These are phyloP conservation scores for Plebejus melissa DNA, from an alignment of 2,888 invertebrate species.

Conservation along the genomic window DNA sequence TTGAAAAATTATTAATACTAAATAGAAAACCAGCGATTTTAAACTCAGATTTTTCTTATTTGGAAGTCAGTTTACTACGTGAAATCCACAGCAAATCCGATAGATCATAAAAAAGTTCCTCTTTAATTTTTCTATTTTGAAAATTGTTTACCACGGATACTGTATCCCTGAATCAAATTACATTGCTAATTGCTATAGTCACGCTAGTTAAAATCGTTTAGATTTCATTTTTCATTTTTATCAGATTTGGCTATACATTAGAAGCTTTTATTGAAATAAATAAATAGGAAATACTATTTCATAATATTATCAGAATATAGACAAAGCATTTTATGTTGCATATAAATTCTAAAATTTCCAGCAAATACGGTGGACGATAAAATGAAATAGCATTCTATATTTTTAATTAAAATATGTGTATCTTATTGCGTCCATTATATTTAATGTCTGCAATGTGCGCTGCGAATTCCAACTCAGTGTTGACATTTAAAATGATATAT, in stretches of 20 bases:
- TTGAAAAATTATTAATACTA: no score
- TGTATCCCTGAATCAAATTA: no score
- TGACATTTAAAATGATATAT: slow-evolving; percentile 41
- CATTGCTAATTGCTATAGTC: no score
- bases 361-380: slow-evolving; percentile 2
- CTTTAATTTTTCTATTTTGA: no score
- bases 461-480: slow-evolving; percentile 27
- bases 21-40: no score
- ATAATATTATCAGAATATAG: background rate
- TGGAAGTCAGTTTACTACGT: no score
- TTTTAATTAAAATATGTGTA: slow-evolving; percentile 20
- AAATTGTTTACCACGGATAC: no score
- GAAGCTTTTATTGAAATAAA: background rate
- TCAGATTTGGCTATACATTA: background rate
- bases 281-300: background rate
- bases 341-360: background rate
- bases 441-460: slow-evolving; percentile 25
- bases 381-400: slow-evolving; percentile 15
- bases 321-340: background rate
- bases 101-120: no score
- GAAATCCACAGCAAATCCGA: no score
- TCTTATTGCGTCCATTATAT: slow-evolving; percentile 14
- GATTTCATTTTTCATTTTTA: background rate
- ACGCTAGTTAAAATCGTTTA: background rate
- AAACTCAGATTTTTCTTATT: no score